A percentile compares a stretch with the other conserved stretches of the same genome.
Conservation (phyloP, 2,888 invertebrate species). For the Cenopis cana region DNA sequence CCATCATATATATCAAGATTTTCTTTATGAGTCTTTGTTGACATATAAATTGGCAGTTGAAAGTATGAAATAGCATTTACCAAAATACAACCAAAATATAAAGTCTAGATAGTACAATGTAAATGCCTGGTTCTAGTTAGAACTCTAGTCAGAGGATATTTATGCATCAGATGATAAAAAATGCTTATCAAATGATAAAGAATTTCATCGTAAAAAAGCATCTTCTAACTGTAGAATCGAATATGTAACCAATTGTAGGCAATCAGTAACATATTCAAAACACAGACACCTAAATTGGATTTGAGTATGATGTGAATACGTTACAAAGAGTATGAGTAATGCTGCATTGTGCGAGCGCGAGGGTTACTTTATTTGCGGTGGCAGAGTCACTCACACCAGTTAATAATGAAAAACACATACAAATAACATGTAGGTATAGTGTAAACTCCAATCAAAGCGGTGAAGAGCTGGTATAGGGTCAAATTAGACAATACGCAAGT, state of each 20-base stretch:
- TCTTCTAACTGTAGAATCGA: slow-evolving; percentile 1
- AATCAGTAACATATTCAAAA: slow-evolving; percentile 17
- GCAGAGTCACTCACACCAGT: slow-evolving; percentile 23
- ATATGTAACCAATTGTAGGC: slow-evolving; percentile 14
- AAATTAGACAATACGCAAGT: background rate
- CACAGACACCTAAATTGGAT: slow-evolving; percentile 34
- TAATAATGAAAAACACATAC: slow-evolving; percentile 24
- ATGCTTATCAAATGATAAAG: slow-evolving; percentile 31
- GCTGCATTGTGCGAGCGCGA: slow-evolving; percentile 46
- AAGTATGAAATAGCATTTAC: slow-evolving; percentile 8
- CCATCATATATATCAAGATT: background rate
- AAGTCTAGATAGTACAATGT: background rate
- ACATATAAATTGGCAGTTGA: slow-evolving; percentile 10
- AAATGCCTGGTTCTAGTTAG: too few species aligned
- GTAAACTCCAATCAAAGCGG: background rate
- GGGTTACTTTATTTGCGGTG: slow-evolving; percentile 45
- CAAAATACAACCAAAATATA: background rate
- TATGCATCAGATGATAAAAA: slow-evolving; percentile 16
- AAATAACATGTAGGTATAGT: background rate
- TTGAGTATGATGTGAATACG: slow-evolving; percentile 19
- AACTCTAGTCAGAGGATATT: background rate
- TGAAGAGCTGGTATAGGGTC: background rate
- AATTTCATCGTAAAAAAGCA: background rate
- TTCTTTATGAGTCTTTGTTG: slow-evolving; percentile 8
- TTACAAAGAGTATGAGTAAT: slow-evolving; percentile 57